Conservation (phyloP, 2,113 vertebrate species). For the Lampris megalopsis region DNA sequence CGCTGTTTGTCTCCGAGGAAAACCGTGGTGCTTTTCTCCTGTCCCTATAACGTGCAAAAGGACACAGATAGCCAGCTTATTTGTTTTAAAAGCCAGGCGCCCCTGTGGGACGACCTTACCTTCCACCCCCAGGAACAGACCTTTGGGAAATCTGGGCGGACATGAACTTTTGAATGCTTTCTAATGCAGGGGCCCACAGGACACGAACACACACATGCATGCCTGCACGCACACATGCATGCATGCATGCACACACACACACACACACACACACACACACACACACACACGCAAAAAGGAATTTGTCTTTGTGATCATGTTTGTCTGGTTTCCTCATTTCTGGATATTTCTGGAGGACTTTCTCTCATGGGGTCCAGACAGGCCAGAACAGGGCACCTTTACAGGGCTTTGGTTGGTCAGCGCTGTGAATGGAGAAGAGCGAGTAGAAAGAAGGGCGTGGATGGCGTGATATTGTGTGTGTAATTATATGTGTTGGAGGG, state of each 20-base stretch:
- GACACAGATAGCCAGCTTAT: slow-evolving; percentile 48
- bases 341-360: slow-evolving; percentile 17
- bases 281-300: not conserved
- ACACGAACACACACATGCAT: slow-evolving; percentile 10
- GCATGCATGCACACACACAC: not conserved
- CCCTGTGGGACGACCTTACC: slow-evolving; percentile 32
- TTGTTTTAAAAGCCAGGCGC: slow-evolving; percentile 64
- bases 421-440: slow-evolving; percentile 10
- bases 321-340: slow-evolving; percentile 35
- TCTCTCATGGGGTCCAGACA: slow-evolving; percentile 40
- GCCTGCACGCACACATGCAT: not conserved
- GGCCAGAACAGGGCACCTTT: slow-evolving; percentile 24
- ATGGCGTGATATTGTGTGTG: slow-evolving; percentile 16
- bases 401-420: slow-evolving; percentile 58
- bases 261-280: no score
- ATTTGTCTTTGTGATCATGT: slow-evolving; percentile 31
- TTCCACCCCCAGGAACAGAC: slow-evolving; percentile 8
- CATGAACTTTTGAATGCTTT: slow-evolving; percentile 65
- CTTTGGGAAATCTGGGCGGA: slow-evolving; percentile 57
- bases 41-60: slow-evolving; percentile 34
- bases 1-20: slow-evolving; percentile 66
- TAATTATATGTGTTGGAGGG: slow-evolving; percentile 66
- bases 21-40: slow-evolving; percentile 55
- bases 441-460: not conserved
- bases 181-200: slow-evolving; percentile 29